Percentiles rank a stretch among this genome's conserved stretches.
Evolutionary conservation across 2,797 vertebrate genomes (phyloP).

Genomic region (Platalea minor): DNA sequence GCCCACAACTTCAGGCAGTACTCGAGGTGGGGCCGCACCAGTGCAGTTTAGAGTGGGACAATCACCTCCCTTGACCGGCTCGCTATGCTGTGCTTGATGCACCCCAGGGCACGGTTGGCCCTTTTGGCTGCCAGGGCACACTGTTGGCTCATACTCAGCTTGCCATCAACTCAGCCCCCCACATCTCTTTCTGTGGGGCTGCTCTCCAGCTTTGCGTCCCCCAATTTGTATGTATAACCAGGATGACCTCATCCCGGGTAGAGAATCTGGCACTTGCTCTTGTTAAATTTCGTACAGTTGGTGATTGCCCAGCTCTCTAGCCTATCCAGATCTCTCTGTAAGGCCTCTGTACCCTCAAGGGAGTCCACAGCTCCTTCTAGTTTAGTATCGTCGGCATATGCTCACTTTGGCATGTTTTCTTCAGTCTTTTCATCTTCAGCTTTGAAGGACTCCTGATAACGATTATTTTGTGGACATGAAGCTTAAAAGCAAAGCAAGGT

Average conservation of each 20-base stretch:
- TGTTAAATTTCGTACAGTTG: background rate
- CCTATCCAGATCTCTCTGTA: background rate
- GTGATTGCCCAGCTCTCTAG: background rate
- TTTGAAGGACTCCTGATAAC: background rate
- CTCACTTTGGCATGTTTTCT: background rate
- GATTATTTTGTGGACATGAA: background rate
- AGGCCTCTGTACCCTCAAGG: background rate
- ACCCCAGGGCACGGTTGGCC: too few relatives aligned
- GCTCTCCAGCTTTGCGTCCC: background rate
- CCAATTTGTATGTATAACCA: background rate
- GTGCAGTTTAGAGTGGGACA: too few relatives aligned
- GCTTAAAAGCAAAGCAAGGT: background rate
- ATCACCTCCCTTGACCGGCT: background rate
- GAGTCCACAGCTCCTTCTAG: background rate
- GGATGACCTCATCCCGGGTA: background rate
- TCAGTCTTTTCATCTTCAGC: background rate
- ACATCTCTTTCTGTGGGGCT: too few relatives aligned
- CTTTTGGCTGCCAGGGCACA: too few relatives aligned
- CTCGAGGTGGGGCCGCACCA: too few relatives aligned
- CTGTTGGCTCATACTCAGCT: too few relatives aligned
- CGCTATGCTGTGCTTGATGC: background rate
- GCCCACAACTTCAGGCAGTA: background rate
- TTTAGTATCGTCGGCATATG: background rate
- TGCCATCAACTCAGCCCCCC: accelerated
- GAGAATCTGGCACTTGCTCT: background rate